These are phyloP conservation scores for Trissolcus brochymenae DNA, from an alignment of 2,888 invertebrate species.

Conservation along the genomic window DNA sequence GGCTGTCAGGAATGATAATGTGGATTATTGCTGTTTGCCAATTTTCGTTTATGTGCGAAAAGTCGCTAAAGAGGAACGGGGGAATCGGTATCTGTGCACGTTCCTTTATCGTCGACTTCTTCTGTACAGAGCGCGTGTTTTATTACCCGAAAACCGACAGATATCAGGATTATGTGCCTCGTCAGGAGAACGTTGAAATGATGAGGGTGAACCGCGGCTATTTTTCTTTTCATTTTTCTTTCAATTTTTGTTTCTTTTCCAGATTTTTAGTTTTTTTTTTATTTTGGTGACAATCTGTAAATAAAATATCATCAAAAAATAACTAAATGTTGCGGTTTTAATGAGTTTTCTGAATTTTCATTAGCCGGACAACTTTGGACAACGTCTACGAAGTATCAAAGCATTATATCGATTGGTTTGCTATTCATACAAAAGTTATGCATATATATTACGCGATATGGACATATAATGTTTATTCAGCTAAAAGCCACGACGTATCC, in stretches of 20 bases:
- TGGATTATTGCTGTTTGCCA: slow-evolving; percentile 50
- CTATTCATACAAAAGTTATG: slow-evolving; percentile 57
- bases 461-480: slow-evolving; percentile 65
- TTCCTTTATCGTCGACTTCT: slow-evolving; percentile 72
- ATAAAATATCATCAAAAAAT: not conserved
- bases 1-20: slow-evolving; percentile 27
- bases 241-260: slow-evolving; percentile 18
- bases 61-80: slow-evolving; percentile 59
- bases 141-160: slow-evolving; percentile 81
- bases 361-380: slow-evolving; percentile 24
- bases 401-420: slow-evolving; percentile 51
- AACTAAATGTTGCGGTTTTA: not conserved
- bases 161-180: slow-evolving; percentile 77
- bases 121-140: slow-evolving; percentile 77
- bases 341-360: slow-evolving; percentile 27
- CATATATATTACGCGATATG: slow-evolving; percentile 61
- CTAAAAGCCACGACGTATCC: slow-evolving; percentile 65
- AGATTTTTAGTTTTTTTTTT: not conserved
- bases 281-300: not conserved
- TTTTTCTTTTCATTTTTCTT: slow-evolving; percentile 41
- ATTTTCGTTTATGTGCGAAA: slow-evolving; percentile 53
- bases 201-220: slow-evolving; percentile 42
- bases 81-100: slow-evolving; percentile 72
- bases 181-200: slow-evolving; percentile 41
- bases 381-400: slow-evolving; percentile 46